Conservation (phyloP, 1,140 invertebrate species). For the Hormaphis cornu region DNA sequence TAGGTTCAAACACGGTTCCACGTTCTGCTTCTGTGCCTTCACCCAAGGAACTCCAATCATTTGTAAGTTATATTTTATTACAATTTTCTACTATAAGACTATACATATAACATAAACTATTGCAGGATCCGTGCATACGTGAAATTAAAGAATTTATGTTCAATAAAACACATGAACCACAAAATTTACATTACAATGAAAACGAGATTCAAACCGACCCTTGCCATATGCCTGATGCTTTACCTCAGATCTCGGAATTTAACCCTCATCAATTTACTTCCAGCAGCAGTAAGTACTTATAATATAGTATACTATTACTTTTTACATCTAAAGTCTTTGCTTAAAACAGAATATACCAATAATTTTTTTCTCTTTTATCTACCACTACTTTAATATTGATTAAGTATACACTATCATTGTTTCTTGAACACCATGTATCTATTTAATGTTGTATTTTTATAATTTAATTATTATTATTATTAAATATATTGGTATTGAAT, state of each 20-base stretch:
- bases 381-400: too few species aligned
- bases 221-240: constrained; percentile 18
- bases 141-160: constrained; percentile 20
- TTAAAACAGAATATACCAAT: neutral
- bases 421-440: too few species aligned
- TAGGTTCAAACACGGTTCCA: constrained; percentile 33
- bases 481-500: too few species aligned
- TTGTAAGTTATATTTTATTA: neutral
- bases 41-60: constrained; percentile 31
- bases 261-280: constrained; percentile 47
- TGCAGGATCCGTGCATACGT: constrained; percentile 14
- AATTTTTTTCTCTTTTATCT: too few species aligned
- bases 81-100: neutral
- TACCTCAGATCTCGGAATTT: constrained; percentile 49
- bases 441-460: too few species aligned
- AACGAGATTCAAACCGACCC: constrained; percentile 19
- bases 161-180: constrained; percentile 7
- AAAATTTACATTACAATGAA: constrained; percentile 8
- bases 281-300: constrained; percentile 49
- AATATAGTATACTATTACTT: too few species aligned
- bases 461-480: too few species aligned
- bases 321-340: neutral
- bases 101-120: neutral
- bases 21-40: constrained; percentile 36
- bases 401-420: too few species aligned